Evolutionary conservation across 2,888 invertebrate species (phyloP), one percentile per base, ranked within the genome.

Genomic region (Ischnus inquisitorius): DNA sequence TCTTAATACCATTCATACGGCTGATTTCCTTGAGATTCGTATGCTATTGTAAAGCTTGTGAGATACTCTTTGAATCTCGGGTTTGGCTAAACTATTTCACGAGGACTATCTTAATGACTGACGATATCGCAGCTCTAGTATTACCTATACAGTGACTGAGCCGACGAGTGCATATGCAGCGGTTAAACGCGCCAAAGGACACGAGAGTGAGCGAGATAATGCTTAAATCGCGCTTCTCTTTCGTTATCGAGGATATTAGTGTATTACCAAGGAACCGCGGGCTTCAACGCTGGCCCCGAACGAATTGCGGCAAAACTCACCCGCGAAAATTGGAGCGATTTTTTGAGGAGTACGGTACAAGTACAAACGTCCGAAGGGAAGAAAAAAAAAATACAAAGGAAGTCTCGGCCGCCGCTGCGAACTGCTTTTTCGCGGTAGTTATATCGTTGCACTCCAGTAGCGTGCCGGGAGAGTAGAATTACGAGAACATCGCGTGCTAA

Each of bases 401-500:
- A 57, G 77, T 43, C n/a, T 0, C 14, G 19, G 65, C 34, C 2
- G 41, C 19, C 48, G 46, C 14, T 25, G 43, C 67, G 69, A 39
- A 60, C 65, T 34, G 34, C 65, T 75, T 51, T 83, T 79, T 69
- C 43, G 69, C n/a, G 46, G 68, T 76, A 54, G 82, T 77, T 57
- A 80, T 85, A 83, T 67, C 74, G 71, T 83, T 69, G 75, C 77
- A 22, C 67, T 43, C 43, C 48, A 77, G 79, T 83, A 83, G 85
- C 85, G 86, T 83, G 87, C 86, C 88, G 88, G 87, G 90, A 83
- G 90, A 82, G 80, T 88, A 90, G 89, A 92, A 92, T 92, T 92
- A 92, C 91, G 92, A 90, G 90, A 90, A 88, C 89, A 92, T 92
- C 92, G 92, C 92, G 92, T 92, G 92, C 90, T 91, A 92, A 92